Base-by-base conservation (phyloP, 2,888 invertebrate genomes). In the Limenitis camilla region DNA sequence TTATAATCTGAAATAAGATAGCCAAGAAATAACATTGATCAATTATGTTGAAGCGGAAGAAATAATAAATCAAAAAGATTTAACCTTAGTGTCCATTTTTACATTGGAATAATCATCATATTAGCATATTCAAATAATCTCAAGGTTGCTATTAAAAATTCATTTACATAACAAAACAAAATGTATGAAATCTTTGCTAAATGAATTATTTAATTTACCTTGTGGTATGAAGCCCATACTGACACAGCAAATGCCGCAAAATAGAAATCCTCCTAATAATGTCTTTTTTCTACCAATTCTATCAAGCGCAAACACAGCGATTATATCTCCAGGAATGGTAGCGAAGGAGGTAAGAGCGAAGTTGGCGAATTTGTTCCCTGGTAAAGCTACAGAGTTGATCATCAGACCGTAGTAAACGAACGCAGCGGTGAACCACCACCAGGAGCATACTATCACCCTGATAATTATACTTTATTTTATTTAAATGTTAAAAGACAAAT, bases 341-440 rank as follows among this genome's bases (percentile, higher is more conserved):
- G 91, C 89, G 38, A 90, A 67, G 0, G 90, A 84, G 0, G 91
- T 91, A 49, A 92, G 72, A 10, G 93, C 91, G 66, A 93, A 95
- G 76, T 94, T 95, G 9, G 92, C 71, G 72, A 94, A 94, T 63
- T 90, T 91, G 72, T 94, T 91, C 1, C 94, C 94, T 9, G 90
- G 90, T 41, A 95, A 76, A 0, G 91, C 88, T 1, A 94, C 93
- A 0, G 94, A 91, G 76, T 93, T 94, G 48, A 95, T 85, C 1
- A 93, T 93, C 41, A 95, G 75, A 0, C 95, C 95, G 67, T 94
- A 95, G 74, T 93, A 95, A 10, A 94, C 91, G 58, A 94, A 91
- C 0, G 93, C 92, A 62, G 92, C 91, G 0, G 93, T 91, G 10
- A 93, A 90, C 94, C 94, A 94, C 81, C 93, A 93, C 63, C 93